These are phyloP conservation scores for Drosophila meridiana DNA, from an alignment of 2,888 invertebrate genomes.

Conservation along the genomic window DNA sequence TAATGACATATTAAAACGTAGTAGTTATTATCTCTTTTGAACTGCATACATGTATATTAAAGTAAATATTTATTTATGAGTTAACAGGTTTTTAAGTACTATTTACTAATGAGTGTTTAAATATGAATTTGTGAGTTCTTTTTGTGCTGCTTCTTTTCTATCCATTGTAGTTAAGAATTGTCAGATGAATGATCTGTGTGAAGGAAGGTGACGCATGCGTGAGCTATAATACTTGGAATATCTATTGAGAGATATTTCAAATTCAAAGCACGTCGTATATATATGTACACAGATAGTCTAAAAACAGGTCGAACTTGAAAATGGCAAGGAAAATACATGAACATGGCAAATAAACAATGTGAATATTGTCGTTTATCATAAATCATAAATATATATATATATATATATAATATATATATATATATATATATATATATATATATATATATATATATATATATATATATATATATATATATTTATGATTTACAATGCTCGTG, in stretches of 20 bases:
- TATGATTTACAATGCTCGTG: conserved; percentile 28
- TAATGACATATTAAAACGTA: conserved; percentile 26
- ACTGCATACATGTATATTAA: neutral
- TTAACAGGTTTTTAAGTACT: conserved; percentile 41
- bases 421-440: conserved; percentile 36
- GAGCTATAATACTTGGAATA: conserved; percentile 14
- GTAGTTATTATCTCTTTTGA: conserved; percentile 13
- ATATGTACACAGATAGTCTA: conserved; percentile 21
- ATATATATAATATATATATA: conserved; percentile 38
- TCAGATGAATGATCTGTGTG: conserved; percentile 48
- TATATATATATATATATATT: conserved; percentile 11
- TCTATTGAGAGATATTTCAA: conserved; percentile 30
- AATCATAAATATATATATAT: conserved; percentile 50
- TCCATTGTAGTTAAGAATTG: conserved; percentile 39
- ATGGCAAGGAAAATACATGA: conserved; percentile 45
- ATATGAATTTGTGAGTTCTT: conserved; percentile 16
- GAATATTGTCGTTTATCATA: conserved; percentile 25
- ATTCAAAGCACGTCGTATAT: conserved; percentile 46
- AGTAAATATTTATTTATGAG: conserved; percentile 43
- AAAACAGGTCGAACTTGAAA: conserved; percentile 65
- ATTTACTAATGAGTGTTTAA: conserved; percentile 25
- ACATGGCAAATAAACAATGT: conserved; percentile 14
- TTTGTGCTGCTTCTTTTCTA: conserved; percentile 19
- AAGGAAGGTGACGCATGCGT: conserved; percentile 28
- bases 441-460: neutral